phyloP scores from a whole-genome alignment of 2,797 vertebrate species.

The Hyperoplus lanceolatus region DNA sequence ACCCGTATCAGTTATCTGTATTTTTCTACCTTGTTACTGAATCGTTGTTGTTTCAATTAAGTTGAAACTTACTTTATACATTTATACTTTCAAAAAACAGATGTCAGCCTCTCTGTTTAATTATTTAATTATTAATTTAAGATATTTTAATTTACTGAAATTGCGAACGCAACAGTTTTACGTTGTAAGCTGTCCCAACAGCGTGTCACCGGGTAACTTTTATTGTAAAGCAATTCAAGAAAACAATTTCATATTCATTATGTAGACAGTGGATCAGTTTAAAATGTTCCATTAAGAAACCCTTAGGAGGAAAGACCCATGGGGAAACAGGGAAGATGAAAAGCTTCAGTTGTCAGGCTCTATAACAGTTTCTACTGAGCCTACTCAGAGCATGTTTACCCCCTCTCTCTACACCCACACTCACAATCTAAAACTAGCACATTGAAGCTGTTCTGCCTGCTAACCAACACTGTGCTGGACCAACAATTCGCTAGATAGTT shows the following conservation, averaged over 20 bases:
- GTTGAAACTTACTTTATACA: too few species aligned
- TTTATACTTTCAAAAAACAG: background rate
- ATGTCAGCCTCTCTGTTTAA: background rate
- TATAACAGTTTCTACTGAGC: background rate
- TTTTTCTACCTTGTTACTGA: too few species aligned
- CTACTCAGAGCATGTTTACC: too few species aligned
- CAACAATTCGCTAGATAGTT: background rate
- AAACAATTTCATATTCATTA: background rate
- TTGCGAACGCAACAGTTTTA: background rate
- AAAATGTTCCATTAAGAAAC: background rate
- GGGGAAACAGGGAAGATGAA: background rate
- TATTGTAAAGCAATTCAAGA: background rate
- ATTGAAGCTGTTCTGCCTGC: too few species aligned
- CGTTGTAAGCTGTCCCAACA: background rate
- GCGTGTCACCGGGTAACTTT: background rate
- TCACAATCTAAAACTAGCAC: too few species aligned
- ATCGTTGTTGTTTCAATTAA: too few species aligned
- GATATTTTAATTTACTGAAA: too few species aligned
- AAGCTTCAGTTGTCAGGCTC: background rate
- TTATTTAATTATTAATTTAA: background rate
- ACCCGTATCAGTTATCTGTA: too few species aligned
- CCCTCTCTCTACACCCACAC: too few species aligned
- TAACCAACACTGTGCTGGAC: background rate
- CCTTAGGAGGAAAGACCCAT: background rate
- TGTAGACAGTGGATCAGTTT: background rate